These are phyloP conservation scores for Blastobasis adustella DNA, from an alignment of 2,888 invertebrate species.

Conservation along the genomic window DNA sequence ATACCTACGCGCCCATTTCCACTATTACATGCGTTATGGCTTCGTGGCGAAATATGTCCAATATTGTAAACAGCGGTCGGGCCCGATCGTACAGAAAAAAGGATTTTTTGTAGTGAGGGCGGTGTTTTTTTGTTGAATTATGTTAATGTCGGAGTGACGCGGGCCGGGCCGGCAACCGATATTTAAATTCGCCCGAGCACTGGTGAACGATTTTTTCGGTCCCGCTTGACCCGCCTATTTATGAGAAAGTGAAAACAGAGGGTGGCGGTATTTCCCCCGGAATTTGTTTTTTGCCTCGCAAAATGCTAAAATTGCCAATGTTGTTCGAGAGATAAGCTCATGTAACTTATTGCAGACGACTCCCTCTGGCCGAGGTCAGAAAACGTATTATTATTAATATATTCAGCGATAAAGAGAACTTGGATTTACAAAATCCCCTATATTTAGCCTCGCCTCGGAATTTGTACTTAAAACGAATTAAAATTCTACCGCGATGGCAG, in stretches of 20 bases:
- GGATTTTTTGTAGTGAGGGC: conserved; percentile 41
- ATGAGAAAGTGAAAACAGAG: conserved; percentile 31
- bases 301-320: conserved; percentile 12
- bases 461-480: no score
- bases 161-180: conserved; percentile 51
- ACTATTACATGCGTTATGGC: not conserved
- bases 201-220: conserved; percentile 40
- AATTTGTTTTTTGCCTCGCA: conserved; percentile 16
- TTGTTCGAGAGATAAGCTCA: conserved; percentile 8
- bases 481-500: not conserved
- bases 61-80: conserved; percentile 51
- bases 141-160: conserved; percentile 61
- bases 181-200: conserved; percentile 57
- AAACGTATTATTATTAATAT: not conserved
- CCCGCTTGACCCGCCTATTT: conserved; percentile 34
- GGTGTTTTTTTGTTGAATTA: conserved; percentile 65
- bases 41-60: conserved; percentile 37
- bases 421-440: no score
- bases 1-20: no score
- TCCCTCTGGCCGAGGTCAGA: conserved; percentile 2
- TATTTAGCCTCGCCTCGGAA: no score
- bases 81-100: conserved; percentile 49
- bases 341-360: conserved; percentile 7
- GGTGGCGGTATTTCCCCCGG: conserved; percentile 27
- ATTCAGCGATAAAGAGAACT: not conserved